Conservation (phyloP, 2,113 vertebrate species). For the Varanus salvator region DNA sequence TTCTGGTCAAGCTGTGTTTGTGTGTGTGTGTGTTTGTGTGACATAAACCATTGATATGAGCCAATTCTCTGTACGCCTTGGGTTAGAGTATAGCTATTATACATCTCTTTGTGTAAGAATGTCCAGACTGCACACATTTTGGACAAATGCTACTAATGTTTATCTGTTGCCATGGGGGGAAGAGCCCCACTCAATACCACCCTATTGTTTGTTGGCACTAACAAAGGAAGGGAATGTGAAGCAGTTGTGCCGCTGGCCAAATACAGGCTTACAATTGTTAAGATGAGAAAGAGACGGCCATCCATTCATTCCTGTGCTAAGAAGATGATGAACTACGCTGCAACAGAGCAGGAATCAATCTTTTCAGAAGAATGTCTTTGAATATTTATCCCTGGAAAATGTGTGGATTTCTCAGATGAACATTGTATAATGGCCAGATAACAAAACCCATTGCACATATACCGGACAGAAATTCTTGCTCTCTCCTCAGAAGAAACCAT, state of each 20-base stretch:
- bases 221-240: constrained; percentile 71
- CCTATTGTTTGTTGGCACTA: constrained; percentile 69
- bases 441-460: constrained; percentile 20
- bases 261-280: constrained; percentile 69
- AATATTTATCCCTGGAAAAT: constrained; percentile 48
- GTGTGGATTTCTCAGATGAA: constrained; percentile 30
- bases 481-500: constrained; percentile 22
- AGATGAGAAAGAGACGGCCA: constrained; percentile 68
- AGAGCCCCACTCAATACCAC: constrained; percentile 62
- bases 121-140: constrained; percentile 29
- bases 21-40: no score
- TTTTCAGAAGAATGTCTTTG: constrained; percentile 60
- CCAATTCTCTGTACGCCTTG: constrained; percentile 11
- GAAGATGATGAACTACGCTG: constrained; percentile 64
- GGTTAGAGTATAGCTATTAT: constrained; percentile 38
- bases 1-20: constrained; percentile 9
- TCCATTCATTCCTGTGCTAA: constrained; percentile 63
- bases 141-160: constrained; percentile 59
- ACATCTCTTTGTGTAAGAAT: constrained; percentile 18
- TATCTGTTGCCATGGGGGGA: constrained; percentile 45
- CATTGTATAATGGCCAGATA: constrained; percentile 39
- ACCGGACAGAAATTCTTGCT: constrained; percentile 8
- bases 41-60: neutral
- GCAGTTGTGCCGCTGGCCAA: constrained; percentile 72
- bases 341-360: constrained; percentile 63